Base-by-base conservation (phyloP, 1,140 invertebrate genomes). In the Nephila pilipes region DNA sequence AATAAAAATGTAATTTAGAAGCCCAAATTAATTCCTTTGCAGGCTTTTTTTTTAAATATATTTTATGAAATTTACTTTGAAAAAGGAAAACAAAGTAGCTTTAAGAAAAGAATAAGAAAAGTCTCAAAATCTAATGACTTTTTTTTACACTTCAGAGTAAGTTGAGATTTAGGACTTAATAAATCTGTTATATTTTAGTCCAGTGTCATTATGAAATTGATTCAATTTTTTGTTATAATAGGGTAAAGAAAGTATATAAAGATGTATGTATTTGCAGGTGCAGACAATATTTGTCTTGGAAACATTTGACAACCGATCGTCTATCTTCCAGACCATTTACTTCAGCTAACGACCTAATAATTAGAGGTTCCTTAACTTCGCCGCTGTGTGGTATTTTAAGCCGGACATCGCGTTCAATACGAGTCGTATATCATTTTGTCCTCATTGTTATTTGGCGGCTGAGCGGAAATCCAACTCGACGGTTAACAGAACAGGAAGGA, bases 271-370 rank as follows among this genome's bases (percentile, higher is more conserved):
- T 32, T 29, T 32, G 69, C 69, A 75, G 69, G 69, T 75, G 69
- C 69, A 75, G 69, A 75, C 69, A 36, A 20, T 75, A 75, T 75
- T 75, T 75, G 69, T 75, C 69, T 75, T 1, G 69, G 29, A 75
- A 75, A 75, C 32, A 20, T 75, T 32, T 75, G 69, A 75, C 69
- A 75, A 32, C 29, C 69, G 69, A 75, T 75, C 69, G 69, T 75
- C 69, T 36, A 75, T 75, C 69, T 75, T 75, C 69, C 69, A 75
- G 69, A 75, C 69, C 29, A 75, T 75, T 75, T 75, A 75, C 69
- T 75, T 29, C 18, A 75, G 69, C 69, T 75, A 75, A 75, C 69
- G 69, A 75, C 69, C 69, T 75, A 75, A 75, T 75, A 75, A 75
- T 75, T 75, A 75, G 69, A 75, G 32, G 69, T 75, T 75, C 32